A percentile compares a stretch with the other conserved stretches of the same genome.
Evolutionary conservation across 37 sponge, comb jelly and placozoan species (phyloP).

Genomic region (Cliona cf. orientalis): DNA sequence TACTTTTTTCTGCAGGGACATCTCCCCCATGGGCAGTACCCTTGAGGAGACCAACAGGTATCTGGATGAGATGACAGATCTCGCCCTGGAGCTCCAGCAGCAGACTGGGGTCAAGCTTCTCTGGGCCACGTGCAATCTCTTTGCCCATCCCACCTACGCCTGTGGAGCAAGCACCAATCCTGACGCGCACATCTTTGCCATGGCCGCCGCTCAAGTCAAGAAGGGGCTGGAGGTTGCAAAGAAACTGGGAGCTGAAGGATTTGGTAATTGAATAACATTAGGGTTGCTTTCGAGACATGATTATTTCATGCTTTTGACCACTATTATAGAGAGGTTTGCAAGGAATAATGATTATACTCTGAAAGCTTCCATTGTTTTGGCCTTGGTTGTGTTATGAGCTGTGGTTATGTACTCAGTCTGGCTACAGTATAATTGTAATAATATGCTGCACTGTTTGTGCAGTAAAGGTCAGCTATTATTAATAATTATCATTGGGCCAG

Average conservation of each 20-base stretch:
- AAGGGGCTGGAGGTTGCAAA: slow-evolving; percentile 69
- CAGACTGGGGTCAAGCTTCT: slow-evolving; percentile 64
- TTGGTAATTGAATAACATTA: slow-evolving; percentile 32
- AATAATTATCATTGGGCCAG: too few species aligned
- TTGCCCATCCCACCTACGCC: slow-evolving; percentile 67
- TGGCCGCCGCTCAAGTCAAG: slow-evolving; percentile 77
- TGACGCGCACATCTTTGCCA: slow-evolving; percentile 70
- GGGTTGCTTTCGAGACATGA: background rate
- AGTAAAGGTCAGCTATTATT: too few species aligned
- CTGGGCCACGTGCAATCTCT: slow-evolving; percentile 73
- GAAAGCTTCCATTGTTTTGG: background rate
- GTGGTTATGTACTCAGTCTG: too few species aligned
- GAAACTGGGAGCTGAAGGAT: slow-evolving; percentile 70
- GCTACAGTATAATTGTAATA: too few species aligned
- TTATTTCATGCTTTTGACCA: background rate
- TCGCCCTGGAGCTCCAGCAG: slow-evolving; percentile 62
- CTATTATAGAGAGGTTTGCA: background rate
- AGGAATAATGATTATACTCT: background rate
- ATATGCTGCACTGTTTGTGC: too few species aligned
- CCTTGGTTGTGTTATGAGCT: too few species aligned
- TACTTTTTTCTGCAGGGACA: slow-evolving; percentile 38
- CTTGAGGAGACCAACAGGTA: slow-evolving; percentile 48
- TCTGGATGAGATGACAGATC: slow-evolving; percentile 67
- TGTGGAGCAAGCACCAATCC: slow-evolving; percentile 72
- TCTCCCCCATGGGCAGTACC: slow-evolving; percentile 58